Conservation (phyloP, 2,113 vertebrate species). For the Cyphomyrus plagiostoma region DNA sequence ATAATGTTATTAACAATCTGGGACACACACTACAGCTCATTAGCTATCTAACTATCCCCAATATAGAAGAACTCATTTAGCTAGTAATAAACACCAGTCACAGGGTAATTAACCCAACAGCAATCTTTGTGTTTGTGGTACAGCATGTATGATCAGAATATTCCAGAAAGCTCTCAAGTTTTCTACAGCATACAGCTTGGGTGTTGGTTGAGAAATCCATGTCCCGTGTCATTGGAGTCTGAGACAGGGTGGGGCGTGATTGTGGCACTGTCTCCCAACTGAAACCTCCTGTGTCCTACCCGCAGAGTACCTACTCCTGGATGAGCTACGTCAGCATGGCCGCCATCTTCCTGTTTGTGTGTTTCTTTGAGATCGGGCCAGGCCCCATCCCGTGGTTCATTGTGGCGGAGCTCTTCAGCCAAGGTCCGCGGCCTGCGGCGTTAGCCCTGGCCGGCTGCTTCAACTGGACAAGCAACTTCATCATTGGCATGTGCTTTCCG, state of each 20-base stretch:
- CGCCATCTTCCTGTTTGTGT: slow-evolving; percentile 85
- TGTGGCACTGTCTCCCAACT: too few relatives aligned
- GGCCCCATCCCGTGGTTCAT: slow-evolving; percentile 98
- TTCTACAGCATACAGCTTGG: neutral
- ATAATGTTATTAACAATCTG: neutral
- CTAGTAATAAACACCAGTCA: neutral
- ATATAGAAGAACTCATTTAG: neutral
- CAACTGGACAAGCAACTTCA: slow-evolving; percentile 94
- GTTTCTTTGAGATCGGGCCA: slow-evolving; percentile 91
- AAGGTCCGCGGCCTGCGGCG: slow-evolving; percentile 86
- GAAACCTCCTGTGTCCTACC: neutral
- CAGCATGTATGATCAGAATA: neutral
- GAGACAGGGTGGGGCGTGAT: too few relatives aligned
- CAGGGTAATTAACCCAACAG: neutral
- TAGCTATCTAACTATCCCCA: neutral
- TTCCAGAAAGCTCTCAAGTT: neutral
- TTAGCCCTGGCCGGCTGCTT: slow-evolving; percentile 79
- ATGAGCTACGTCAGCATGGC: slow-evolving; percentile 91
- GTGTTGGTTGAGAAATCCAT: neutral
- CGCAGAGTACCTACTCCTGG: slow-evolving; percentile 66
- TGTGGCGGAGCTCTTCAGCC: slow-evolving; percentile 92
- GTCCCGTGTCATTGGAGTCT: neutral
- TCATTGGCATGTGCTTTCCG: slow-evolving; percentile 84
- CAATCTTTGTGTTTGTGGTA: neutral
- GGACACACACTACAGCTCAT: neutral